Evolutionary conservation across 37 sponge, comb jelly and placozoan genomes (phyloP).

Genomic region (Petrosia ficiformis): DNA sequence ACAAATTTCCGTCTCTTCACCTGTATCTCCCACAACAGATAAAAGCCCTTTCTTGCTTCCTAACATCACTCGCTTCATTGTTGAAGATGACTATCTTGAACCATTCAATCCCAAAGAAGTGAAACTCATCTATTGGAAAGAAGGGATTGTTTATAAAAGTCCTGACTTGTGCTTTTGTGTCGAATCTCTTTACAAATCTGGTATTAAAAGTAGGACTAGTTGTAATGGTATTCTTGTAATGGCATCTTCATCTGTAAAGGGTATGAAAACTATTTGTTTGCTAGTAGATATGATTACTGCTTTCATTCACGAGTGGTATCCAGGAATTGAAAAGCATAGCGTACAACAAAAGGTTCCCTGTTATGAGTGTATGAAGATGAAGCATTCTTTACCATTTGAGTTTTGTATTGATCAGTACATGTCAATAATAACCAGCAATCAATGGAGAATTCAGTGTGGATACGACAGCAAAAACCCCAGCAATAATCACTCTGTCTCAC

Average conservation of each 20-base stretch:
- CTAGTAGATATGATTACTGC: conserved; percentile 30
- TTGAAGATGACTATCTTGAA: not conserved
- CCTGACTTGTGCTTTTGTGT: not conserved
- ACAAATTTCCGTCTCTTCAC: not conserved
- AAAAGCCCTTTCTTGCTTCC: not conserved
- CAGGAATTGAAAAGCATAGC: conserved; percentile 17
- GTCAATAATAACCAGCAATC: not conserved
- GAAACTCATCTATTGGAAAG: not conserved
- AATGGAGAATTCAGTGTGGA: not conserved
- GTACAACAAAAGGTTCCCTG: conserved; percentile 44
- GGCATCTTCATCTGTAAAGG: conserved; percentile 11
- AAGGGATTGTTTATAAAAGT: not conserved
- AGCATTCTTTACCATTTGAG: conserved; percentile 1
- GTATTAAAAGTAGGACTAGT: too few relatives aligned
- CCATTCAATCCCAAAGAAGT: not conserved
- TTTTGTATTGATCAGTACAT: conserved; percentile 22
- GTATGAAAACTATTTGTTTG: conserved; percentile 32
- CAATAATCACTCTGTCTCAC: conserved; percentile 12
- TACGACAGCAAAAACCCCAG: not conserved
- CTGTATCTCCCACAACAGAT: not conserved
- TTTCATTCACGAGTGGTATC: conserved; percentile 57
- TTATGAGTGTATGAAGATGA: conserved; percentile 18
- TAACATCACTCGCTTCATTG: not conserved
- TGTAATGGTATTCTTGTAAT: conserved; percentile 23
- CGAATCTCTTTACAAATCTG: not conserved